A percentile compares a stretch with the other conserved stretches of the same genome.
phyloP scores from a whole-genome alignment of 1,140 invertebrate genomes.

The Heliconius himera region DNA sequence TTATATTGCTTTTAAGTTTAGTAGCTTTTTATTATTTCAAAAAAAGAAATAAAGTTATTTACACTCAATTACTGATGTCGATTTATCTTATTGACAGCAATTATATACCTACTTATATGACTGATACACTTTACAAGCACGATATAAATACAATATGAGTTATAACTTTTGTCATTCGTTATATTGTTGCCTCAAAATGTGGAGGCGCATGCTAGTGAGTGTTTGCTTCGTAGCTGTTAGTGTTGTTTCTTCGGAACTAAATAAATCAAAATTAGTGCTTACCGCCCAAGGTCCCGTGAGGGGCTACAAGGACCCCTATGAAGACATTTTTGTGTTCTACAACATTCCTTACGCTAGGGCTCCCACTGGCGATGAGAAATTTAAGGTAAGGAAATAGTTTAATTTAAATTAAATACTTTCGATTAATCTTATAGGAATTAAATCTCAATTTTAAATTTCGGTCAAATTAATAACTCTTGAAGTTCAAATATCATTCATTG shows the following conservation, averaged over 20 bases:
- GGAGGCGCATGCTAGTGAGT: neutral
- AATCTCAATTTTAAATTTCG: too few species aligned
- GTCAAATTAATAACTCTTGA: neutral
- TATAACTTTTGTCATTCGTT: conserved; percentile 1
- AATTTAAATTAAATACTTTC: neutral
- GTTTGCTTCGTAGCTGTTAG: conserved; percentile 13
- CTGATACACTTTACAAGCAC: neutral
- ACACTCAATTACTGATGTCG: neutral
- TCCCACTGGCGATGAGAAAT: conserved; percentile 32
- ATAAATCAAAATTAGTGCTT: conserved; percentile 21
- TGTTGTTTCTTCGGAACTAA: neutral
- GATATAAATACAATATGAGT: neutral
- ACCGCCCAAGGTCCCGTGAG: conserved; percentile 30
- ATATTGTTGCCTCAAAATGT: conserved; percentile 6
- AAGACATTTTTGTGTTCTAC: conserved; percentile 35
- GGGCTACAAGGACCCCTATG: conserved; percentile 38
- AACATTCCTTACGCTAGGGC: conserved; percentile 42
- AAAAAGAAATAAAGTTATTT: neutral
- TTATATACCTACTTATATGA: neutral
- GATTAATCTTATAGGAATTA: neutral
- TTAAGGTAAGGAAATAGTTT: conserved; percentile 31
- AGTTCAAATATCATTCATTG: neutral
- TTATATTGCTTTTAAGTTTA: too few species aligned
- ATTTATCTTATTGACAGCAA: neutral
- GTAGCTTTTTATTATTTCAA: neutral